Evolutionary conservation across 1,140 invertebrate genomes (phyloP).

Genomic region (Bombus sylvicola): DNA sequence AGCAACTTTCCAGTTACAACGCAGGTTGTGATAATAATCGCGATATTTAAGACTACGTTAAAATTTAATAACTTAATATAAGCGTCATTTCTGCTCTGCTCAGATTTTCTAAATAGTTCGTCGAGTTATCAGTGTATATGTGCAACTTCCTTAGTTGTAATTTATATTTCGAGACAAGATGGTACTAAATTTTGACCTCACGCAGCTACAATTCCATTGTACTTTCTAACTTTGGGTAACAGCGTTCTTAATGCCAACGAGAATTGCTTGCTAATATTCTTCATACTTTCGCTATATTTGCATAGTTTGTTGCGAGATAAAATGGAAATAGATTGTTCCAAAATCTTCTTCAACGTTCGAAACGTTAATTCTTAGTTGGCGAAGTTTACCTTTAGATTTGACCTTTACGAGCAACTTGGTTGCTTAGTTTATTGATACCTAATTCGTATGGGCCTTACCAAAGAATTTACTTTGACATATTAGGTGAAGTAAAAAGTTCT

Average conservation of each 20-base stretch:
- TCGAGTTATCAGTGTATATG: not conserved
- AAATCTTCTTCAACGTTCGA: not conserved
- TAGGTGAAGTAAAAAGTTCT: no score
- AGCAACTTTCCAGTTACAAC: not conserved
- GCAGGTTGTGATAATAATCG: not conserved
- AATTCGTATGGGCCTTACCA: no score
- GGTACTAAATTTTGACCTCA: conserved; percentile 23
- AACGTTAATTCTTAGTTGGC: not conserved
- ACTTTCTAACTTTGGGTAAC: not conserved
- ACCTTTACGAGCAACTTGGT: not conserved
- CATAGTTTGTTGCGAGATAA: not conserved
- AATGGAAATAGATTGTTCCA: not conserved
- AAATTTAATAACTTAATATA: conserved; percentile 10
- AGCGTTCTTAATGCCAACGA: conserved; percentile 13
- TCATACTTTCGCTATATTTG: not conserved
- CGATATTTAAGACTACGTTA: not conserved
- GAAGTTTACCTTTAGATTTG: not conserved
- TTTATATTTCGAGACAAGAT: conserved; percentile 33
- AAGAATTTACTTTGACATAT: no score
- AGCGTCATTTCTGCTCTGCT: not conserved
- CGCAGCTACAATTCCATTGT: conserved; percentile 31
- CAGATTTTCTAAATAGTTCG: conserved; percentile 27
- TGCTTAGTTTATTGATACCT: no score
- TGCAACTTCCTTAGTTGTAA: conserved; percentile 27
- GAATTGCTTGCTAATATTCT: conserved; percentile 16